Percentiles rank a stretch among this genome's conserved stretches.
Conservation (phyloP, 37 sponge, comb jelly and placozoan genomes). For the Axinella damicornis region DNA sequence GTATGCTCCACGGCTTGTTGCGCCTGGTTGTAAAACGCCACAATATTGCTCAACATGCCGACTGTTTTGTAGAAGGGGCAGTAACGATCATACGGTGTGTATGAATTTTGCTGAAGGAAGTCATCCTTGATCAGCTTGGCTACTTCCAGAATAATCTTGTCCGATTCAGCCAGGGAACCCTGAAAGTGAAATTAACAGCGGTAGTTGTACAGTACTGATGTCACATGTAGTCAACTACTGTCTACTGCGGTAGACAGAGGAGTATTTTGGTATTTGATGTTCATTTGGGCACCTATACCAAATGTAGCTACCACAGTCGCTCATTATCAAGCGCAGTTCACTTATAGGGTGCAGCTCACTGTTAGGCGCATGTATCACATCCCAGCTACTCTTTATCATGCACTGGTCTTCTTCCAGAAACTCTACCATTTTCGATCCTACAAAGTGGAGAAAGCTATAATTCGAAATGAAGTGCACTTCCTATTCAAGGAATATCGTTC, state of each 20-base stretch:
- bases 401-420: too few relatives aligned
- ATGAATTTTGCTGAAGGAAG: conserved; percentile 99
- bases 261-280: neutral
- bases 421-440: too few relatives aligned
- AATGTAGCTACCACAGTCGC: too few relatives aligned
- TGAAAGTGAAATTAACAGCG: neutral
- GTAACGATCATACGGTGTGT: conserved; percentile 92
- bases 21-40: conserved; percentile 92
- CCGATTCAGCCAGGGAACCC: conserved; percentile 96
- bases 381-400: too few relatives aligned
- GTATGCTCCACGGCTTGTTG: conserved; percentile 95
- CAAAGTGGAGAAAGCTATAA: too few relatives aligned
- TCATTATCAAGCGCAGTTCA: too few relatives aligned
- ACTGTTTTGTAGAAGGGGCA: conserved; percentile 99
- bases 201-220: neutral
- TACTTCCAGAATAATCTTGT: conserved; percentile 96
- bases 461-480: too few relatives aligned
- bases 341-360: too few relatives aligned
- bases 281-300: too few relatives aligned
- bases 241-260: neutral
- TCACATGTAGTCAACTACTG: neutral
- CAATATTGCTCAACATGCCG: conserved; percentile 95
- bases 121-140: conserved; percentile 99
- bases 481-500: too few relatives aligned
- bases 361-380: too few relatives aligned